Percentiles rank a stretch among this genome's conserved stretches.
Conservation (phyloP, 2,797 vertebrate genomes). For the Pseudomugil gertrudae region DNA sequence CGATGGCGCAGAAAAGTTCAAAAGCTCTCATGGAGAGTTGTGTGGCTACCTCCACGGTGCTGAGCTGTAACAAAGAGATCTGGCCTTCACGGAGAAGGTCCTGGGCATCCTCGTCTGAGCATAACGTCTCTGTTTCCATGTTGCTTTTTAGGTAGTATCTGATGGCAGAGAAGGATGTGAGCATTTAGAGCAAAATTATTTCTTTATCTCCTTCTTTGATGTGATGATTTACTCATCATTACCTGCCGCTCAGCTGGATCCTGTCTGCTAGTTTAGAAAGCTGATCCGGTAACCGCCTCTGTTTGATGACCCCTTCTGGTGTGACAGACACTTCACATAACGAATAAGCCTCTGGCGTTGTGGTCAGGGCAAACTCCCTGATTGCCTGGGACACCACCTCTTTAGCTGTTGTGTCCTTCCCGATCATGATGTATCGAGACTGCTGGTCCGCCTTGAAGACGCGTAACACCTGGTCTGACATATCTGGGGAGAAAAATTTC, state of each 20-base stretch:
- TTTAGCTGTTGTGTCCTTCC: slow-evolving; percentile 97
- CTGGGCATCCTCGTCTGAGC: slow-evolving; percentile 97
- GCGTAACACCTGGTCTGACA: slow-evolving; percentile 95
- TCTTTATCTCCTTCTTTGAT: not conserved
- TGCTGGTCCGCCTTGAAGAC: slow-evolving; percentile 99
- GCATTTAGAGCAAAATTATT: not conserved
- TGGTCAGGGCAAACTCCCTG: slow-evolving; percentile 94
- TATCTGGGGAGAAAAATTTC: slow-evolving; percentile 77
- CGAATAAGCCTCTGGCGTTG: slow-evolving; percentile 91
- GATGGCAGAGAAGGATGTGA: not conserved
- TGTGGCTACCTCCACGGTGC: slow-evolving; percentile 95
- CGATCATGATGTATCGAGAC: slow-evolving; percentile 99
- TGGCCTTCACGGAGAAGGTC: slow-evolving; percentile 94
- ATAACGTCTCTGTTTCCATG: slow-evolving; percentile 98
- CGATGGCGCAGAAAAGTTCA: slow-evolving; percentile 95
- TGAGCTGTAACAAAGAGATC: slow-evolving; percentile 93
- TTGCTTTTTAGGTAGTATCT: slow-evolving; percentile 99
- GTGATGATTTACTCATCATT: not conserved
- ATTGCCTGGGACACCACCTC: slow-evolving; percentile 97
- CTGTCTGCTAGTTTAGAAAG: slow-evolving; percentile 97
- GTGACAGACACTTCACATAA: slow-evolving; percentile 98
- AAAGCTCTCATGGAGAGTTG: slow-evolving; percentile 98
- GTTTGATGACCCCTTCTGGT: slow-evolving; percentile 97
- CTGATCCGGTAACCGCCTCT: slow-evolving; percentile 94
- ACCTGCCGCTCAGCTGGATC: slow-evolving; percentile 98